Conservation (phyloP, 2,797 vertebrate species). For the Discoglossus pictus region DNA sequence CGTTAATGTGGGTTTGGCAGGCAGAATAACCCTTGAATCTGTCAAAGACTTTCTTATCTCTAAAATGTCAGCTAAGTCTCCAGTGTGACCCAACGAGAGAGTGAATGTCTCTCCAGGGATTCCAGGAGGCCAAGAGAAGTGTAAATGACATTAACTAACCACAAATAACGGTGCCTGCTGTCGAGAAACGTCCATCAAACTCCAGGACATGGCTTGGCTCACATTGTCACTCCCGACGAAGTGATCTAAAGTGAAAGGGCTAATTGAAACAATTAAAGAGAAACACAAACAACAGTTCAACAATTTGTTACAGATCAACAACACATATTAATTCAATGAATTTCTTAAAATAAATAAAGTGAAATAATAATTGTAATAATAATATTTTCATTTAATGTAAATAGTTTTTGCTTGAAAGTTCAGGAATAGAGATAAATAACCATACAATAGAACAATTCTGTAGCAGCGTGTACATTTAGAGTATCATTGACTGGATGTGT, state of each 20-base stretch:
- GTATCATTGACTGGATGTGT: too few relatives aligned
- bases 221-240: slow-evolving; percentile 57
- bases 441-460: too few relatives aligned
- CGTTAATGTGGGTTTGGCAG: slow-evolving; percentile 42
- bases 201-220: slow-evolving; percentile 61
- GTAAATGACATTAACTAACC: slow-evolving; percentile 63
- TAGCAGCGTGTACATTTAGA: too few relatives aligned
- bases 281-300: slow-evolving; percentile 33
- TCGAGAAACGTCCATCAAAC: slow-evolving; percentile 68
- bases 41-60: slow-evolving; percentile 65
- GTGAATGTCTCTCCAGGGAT: slow-evolving; percentile 61
- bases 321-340: neutral
- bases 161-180: slow-evolving; percentile 53
- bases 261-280: slow-evolving; percentile 61
- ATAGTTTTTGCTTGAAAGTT: too few relatives aligned
- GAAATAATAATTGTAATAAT: too few relatives aligned
- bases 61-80: slow-evolving; percentile 63
- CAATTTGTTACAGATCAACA: slow-evolving; percentile 13
- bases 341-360: too few relatives aligned
- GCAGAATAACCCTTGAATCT: slow-evolving; percentile 52
- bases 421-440: too few relatives aligned
- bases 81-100: slow-evolving; percentile 51
- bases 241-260: slow-evolving; percentile 58
- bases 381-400: too few relatives aligned
- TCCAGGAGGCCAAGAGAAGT: slow-evolving; percentile 48